Percentiles rank a stretch among this genome's conserved stretches.
Evolutionary conservation across 2,888 invertebrate genomes (phyloP).

Genomic region (Pristionchus entomophagus): DNA sequence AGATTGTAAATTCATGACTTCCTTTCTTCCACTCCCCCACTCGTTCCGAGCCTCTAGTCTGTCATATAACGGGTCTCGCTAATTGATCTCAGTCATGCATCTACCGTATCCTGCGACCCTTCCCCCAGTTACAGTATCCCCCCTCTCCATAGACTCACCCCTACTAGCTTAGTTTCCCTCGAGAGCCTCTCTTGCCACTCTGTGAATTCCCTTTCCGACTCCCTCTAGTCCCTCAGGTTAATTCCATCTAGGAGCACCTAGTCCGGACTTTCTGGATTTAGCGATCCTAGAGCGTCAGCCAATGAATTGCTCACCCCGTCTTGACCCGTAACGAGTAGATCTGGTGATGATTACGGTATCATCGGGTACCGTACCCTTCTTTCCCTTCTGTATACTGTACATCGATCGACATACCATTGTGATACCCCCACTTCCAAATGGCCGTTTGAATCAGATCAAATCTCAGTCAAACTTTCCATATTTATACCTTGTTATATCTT

Average conservation of each 20-base stretch:
- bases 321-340: constrained; percentile 32
- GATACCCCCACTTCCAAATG: constrained; percentile 12
- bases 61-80: constrained; percentile 31
- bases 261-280: neutral
- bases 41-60: constrained; percentile 7
- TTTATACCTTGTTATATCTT: constrained; percentile 32
- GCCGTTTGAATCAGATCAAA: constrained; percentile 34
- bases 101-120: constrained; percentile 21
- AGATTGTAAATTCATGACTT: neutral
- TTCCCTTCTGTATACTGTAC: constrained; percentile 2
- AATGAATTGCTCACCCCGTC: constrained; percentile 1
- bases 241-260: neutral
- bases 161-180: neutral
- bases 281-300: neutral
- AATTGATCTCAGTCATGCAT: constrained; percentile 21
- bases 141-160: constrained; percentile 12
- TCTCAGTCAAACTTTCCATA: constrained; percentile 34
- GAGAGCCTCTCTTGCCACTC: neutral
- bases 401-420: constrained; percentile 32
- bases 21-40: neutral
- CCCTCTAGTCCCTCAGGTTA: constrained; percentile 9
- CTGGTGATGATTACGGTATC: constrained; percentile 38
- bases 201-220: neutral
- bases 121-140: constrained; percentile 14
- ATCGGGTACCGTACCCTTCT: neutral